Conservation (phyloP, 2,113 vertebrate species). For the Osmerus mordax region DNA sequence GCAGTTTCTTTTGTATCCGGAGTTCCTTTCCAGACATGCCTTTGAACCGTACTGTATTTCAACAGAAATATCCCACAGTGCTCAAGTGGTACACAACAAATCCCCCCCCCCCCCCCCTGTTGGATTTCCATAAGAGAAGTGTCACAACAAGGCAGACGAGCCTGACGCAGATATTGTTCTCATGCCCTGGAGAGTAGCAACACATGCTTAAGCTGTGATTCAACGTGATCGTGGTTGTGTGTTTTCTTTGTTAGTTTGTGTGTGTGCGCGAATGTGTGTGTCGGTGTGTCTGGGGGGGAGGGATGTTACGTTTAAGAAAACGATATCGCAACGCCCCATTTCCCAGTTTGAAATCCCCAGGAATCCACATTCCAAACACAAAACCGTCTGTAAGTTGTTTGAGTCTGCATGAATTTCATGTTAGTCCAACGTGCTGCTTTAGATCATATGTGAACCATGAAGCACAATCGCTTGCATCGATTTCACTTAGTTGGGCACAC, state of each 20-base stretch:
- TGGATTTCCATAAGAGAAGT: background rate
- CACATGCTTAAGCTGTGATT: conserved; percentile 14
- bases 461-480: conserved; percentile 15
- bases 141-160: background rate
- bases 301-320: no score
- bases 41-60: background rate
- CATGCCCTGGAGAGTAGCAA: background rate
- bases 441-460: conserved; percentile 18
- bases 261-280: no score
- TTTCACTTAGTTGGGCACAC: conserved; percentile 10
- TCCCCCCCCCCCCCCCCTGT: no score
- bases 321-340: no score
- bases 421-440: conserved; percentile 41
- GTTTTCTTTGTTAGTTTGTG: background rate
- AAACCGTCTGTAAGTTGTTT: conserved; percentile 20
- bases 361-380: background rate
- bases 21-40: background rate
- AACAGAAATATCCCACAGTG: background rate
- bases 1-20: background rate
- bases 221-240: background rate
- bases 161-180: no score
- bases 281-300: conserved; percentile 2
- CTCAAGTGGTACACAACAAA: no score
- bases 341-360: conserved; percentile 8
- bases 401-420: conserved; percentile 50